phyloP scores from a whole-genome alignment of 1,140 invertebrate genomes.

The Meloidogyne hapla region DNA sequence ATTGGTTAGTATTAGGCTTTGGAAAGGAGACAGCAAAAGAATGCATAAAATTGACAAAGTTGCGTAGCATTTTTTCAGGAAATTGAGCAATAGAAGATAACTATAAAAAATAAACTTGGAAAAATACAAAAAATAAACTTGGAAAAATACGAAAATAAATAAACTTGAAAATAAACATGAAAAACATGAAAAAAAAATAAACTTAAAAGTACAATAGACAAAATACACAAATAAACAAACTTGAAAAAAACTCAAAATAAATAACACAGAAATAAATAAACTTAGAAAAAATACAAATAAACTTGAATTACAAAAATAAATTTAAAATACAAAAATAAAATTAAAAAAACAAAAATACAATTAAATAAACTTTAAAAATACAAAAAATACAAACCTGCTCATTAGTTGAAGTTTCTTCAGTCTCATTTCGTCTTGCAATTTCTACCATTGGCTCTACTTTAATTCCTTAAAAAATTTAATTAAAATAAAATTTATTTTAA shows the following conservation, averaged over 20 bases:
- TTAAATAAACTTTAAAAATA: no score
- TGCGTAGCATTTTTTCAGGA: constrained; percentile 47
- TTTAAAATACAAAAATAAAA: not conserved
- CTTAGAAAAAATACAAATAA: no score
- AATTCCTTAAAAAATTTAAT: not conserved
- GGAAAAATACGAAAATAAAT: no score
- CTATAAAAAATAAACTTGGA: constrained; percentile 16
- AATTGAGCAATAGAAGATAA: constrained; percentile 32
- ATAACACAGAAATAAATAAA: no score
- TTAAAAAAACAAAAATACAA: no score
- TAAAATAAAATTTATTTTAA: not conserved
- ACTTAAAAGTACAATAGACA: no score
- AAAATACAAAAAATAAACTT: not conserved
- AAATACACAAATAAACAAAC: no score
- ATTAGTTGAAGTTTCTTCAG: constrained; percentile 37
- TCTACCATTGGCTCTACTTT: constrained; percentile 40
- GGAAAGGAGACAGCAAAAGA: constrained; percentile 44
- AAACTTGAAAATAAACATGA: no score
- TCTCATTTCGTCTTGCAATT: constrained; percentile 24
- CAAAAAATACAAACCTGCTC: constrained; percentile 25
- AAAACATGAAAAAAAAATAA: no score
- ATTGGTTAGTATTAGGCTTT: constrained; percentile 8
- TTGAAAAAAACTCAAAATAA: no score
- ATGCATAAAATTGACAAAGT: constrained; percentile 44
- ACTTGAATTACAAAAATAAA: constrained; percentile 10